Percentiles rank a stretch among this genome's conserved stretches.
Conservation (phyloP, 2,888 invertebrate genomes). For the Andrena haemorrhoa region DNA sequence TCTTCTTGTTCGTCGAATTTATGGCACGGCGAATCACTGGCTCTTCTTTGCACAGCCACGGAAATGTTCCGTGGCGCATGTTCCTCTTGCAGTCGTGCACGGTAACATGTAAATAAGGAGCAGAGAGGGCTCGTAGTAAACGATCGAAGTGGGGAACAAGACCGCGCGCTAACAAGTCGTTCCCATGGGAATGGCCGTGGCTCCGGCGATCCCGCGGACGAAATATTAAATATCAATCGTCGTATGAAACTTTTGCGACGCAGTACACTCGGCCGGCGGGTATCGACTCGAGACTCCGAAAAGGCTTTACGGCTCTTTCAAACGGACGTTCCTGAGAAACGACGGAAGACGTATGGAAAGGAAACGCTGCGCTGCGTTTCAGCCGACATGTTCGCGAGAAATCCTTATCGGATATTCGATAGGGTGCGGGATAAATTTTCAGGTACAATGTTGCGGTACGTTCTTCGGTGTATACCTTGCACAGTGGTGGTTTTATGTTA, state of each 20-base stretch:
- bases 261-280: not conserved
- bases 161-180: constrained; percentile 3
- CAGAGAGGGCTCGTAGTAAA: constrained; percentile 3
- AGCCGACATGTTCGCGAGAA: not conserved
- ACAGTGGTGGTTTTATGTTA: too few species aligned
- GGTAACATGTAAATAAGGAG: constrained; percentile 46
- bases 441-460: not conserved
- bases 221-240: constrained; percentile 46
- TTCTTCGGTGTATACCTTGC: too few species aligned
- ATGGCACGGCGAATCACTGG: constrained; percentile 40
- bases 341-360: not conserved
- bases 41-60: constrained; percentile 47
- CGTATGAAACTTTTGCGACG: constrained; percentile 11
- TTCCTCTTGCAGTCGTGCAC: constrained; percentile 12
- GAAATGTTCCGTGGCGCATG: constrained; percentile 41
- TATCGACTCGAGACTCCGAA: not conserved
- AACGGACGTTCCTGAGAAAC: not conserved
- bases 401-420: not conserved
- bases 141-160: constrained; percentile 22
- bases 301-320: not conserved
- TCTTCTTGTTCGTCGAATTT: constrained; percentile 47
- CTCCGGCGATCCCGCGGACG: not conserved
- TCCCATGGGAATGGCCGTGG: constrained; percentile 21
- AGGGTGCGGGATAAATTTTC: not conserved
- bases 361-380: not conserved